Evolutionary conservation across 1,140 invertebrate species (phyloP).

Genomic region (Tetragonula clypearis): DNA sequence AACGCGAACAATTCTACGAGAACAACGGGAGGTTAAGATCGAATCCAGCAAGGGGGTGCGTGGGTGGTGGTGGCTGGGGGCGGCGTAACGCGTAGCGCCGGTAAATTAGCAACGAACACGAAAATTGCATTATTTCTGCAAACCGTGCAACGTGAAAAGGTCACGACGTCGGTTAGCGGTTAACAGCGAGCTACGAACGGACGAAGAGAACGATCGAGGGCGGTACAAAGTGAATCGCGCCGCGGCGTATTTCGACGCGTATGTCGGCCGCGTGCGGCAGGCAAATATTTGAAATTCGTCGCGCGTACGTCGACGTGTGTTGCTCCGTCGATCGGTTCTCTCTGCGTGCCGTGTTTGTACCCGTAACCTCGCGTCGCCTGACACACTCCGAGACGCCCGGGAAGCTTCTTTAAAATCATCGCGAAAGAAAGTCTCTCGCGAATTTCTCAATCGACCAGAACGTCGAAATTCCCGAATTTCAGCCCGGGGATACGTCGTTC

Average conservation of each 20-base stretch:
- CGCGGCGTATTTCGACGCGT: conserved; percentile 37
- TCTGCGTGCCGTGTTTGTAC: background rate
- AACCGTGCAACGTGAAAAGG: conserved; percentile 19
- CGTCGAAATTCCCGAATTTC: too few species aligned
- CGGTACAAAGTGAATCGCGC: conserved; percentile 45
- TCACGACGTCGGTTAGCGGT: conserved; percentile 1
- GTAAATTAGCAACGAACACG: conserved; percentile 43
- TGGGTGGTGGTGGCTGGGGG: background rate
- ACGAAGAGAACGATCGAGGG: background rate
- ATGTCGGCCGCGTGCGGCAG: conserved; percentile 29
- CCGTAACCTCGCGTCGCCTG: background rate
- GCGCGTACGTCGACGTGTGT: conserved; percentile 11
- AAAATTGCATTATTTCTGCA: conserved; percentile 55
- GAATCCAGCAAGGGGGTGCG: background rate
- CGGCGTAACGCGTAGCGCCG: conserved; percentile 1
- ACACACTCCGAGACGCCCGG: background rate
- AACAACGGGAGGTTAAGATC: conserved; percentile 27
- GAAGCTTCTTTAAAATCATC: too few species aligned
- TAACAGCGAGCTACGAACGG: background rate
- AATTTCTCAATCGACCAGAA: background rate
- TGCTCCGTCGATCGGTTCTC: background rate
- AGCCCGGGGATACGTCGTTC: too few species aligned
- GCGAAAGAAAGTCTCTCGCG: background rate
- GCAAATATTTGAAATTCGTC: conserved; percentile 59
- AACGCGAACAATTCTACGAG: conserved; percentile 24